phyloP scores from a whole-genome alignment of 2,888 invertebrate species.

The Prosapia bicincta region DNA sequence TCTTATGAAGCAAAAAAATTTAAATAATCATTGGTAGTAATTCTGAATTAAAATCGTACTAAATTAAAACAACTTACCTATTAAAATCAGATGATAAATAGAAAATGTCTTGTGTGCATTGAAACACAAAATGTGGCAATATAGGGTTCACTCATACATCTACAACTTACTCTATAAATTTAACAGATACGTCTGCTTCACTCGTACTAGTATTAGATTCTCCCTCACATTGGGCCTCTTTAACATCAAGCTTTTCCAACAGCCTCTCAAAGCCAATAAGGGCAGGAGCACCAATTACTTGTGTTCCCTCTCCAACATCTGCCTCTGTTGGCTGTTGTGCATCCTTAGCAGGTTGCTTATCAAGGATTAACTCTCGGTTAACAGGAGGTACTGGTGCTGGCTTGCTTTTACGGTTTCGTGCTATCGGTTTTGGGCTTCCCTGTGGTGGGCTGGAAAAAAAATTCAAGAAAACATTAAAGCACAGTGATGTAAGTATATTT shows the following conservation, averaged over 20 bases:
- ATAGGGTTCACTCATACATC: no score
- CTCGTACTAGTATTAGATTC: not conserved
- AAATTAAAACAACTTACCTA: no score
- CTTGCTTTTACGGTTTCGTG: slow-evolving; percentile 67
- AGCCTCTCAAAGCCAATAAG: slow-evolving; percentile 13
- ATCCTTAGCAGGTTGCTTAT: not conserved
- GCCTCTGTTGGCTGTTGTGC: no score
- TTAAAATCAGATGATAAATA: no score
- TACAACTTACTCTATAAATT: not conserved
- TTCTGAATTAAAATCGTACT: no score
- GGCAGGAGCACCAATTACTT: not conserved
- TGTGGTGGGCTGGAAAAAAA: slow-evolving; percentile 62
- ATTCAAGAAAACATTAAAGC: slow-evolving; percentile 23
- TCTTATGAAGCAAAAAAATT: no score
- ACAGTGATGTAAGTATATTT: not conserved
- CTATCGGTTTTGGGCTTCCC: slow-evolving; percentile 69
- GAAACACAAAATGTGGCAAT: no score
- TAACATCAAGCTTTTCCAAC: not conserved
- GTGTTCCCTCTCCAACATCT: not conserved
- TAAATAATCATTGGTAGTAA: no score
- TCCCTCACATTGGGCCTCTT: slow-evolving; percentile 6
- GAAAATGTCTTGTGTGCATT: no score
- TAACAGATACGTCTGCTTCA: not conserved
- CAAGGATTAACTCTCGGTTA: not conserved
- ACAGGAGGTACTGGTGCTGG: slow-evolving; percentile 67